Evolutionary conservation across 2,113 vertebrate species (phyloP).

Genomic region (Lycaon pictus): DNA sequence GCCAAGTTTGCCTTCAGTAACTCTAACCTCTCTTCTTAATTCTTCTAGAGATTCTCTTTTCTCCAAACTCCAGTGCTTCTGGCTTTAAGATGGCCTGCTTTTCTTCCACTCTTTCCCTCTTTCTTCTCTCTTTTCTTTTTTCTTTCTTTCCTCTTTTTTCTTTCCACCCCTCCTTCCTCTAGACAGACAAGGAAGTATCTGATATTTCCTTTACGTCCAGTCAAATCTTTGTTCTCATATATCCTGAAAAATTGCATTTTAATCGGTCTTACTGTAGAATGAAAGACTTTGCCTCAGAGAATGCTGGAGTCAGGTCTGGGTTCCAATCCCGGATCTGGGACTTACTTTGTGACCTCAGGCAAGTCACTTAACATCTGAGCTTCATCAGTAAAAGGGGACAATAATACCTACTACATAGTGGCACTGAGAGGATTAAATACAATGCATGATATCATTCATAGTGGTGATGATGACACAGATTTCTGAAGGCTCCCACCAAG

Average conservation of each 20-base stretch:
- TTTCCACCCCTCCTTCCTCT: background rate
- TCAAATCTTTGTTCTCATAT: background rate
- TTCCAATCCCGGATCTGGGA: background rate
- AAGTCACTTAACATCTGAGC: background rate
- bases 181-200: background rate
- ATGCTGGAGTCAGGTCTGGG: background rate
- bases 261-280: background rate
- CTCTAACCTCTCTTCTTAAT: background rate
- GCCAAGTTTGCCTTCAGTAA: background rate
- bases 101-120: background rate
- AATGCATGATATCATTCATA: background rate
- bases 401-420: background rate
- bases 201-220: background rate
- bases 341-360: background rate
- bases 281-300: background rate
- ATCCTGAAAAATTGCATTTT: background rate
- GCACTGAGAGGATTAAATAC: background rate
- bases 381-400: background rate
- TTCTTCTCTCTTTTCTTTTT: background rate
- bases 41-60: background rate
- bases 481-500: background rate
- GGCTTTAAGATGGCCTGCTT: background rate
- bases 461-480: background rate
- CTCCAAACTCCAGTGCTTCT: background rate
- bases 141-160: background rate